These are phyloP conservation scores for Aegypius monachus DNA, from an alignment of 2,113 vertebrate genomes.

Conservation along the genomic window DNA sequence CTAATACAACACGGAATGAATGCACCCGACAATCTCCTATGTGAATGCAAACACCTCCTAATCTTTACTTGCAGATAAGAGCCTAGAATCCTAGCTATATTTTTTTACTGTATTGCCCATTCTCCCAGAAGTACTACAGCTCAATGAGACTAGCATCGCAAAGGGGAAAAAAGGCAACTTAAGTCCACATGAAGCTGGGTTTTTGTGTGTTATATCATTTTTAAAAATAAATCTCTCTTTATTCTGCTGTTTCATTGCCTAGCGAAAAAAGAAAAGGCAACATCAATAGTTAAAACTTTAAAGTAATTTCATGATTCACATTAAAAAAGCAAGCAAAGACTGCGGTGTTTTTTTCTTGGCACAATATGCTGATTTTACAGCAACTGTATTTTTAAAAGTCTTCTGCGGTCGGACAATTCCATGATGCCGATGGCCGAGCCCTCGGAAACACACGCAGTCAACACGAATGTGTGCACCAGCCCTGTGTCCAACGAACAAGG, in stretches of 20 bases:
- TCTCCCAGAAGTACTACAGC: neutral
- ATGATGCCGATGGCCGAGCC: rapidly evolving
- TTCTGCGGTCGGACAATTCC: neutral
- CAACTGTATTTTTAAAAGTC: rapidly evolving
- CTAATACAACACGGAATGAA: neutral
- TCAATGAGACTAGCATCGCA: rapidly evolving
- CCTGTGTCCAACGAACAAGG: rapidly evolving
- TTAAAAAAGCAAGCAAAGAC: too few relatives aligned
- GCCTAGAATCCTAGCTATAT: rapidly evolving
- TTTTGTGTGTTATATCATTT: too few relatives aligned
- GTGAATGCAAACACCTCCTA: neutral
- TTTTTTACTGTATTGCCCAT: rapidly evolving
- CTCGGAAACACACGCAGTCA: rapidly evolving
- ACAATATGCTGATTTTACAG: rapidly evolving
- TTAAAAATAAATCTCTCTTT: neutral
- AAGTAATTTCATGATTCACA: rapidly evolving
- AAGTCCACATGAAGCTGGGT: rapidly evolving
- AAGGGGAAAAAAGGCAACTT: neutral
- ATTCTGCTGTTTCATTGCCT: too few relatives aligned
- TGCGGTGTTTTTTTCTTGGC: rapidly evolving
- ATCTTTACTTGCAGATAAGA: neutral
- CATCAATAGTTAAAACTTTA: rapidly evolving
- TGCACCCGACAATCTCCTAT: rapidly evolving
- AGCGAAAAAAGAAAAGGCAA: neutral
- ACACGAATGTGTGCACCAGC: rapidly evolving